Base-by-base conservation (phyloP, 2,797 vertebrate genomes). In the Melanotaenia nigrans region DNA sequence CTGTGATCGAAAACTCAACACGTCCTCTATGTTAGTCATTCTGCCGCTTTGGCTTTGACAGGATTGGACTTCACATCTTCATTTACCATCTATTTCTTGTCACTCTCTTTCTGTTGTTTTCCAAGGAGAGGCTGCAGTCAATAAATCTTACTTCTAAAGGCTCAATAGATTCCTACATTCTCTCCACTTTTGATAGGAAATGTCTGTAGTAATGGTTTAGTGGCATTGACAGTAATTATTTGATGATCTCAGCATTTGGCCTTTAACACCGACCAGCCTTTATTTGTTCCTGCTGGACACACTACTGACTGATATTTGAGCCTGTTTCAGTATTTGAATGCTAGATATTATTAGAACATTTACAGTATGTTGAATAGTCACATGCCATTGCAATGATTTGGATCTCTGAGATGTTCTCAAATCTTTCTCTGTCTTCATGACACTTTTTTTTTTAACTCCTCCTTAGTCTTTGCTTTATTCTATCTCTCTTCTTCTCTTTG, bases 141-240 rank as follows among this genome's bases (percentile, higher is more conserved):
- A 56, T 4, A 18, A 70, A 32, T 56, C 16, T 42, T 25, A 33
- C 8, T 20, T 45, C 8, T 5, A 42, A 54, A 18, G n/a, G 32
- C 38, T 68, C 33, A 22, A 16, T 25, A 24, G 38, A 22, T 42
- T 47, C 11, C 28, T 11, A 24, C 65, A 8, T 3, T 30, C 5
- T 53, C 42, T 68, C 9, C 5, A 22, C 14, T 51, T 73, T 69
- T 49, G 28, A 65, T 55, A 35, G 66, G 40, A 75, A 75, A 79
- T 5, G 60, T 69, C 60, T 77, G 69, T 54, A 25, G 25, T 35
- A 70, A 54, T 61, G 32, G 36, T 55, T 28, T 13, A 58, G 18
- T 64, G 68, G 35, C 47, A 51, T 51, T 51, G 47, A 51, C 47
- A 51, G 47, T 51, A 51, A 51, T 51, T 51, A 51, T 51, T n/a